A percentile compares a stretch with the other conserved stretches of the same genome.
These are phyloP conservation scores for Hippocampus zosterae DNA, from an alignment of 2,113 vertebrate genomes.

Conservation along the genomic window DNA sequence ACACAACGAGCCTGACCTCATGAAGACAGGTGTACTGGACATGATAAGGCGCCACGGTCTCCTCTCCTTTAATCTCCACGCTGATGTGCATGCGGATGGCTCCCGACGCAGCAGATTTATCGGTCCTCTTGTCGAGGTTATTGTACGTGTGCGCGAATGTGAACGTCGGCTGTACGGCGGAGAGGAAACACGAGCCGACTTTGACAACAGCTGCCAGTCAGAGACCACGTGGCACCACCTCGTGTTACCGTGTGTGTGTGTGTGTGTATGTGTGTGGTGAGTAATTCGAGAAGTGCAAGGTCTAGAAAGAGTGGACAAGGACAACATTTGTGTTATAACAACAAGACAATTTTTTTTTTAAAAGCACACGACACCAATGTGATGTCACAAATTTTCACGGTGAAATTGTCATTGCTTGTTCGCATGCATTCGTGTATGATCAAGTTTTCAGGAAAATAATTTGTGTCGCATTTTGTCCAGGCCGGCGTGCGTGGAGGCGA, in stretches of 20 bases:
- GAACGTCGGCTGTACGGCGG: constrained; percentile 40
- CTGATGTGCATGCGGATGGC: constrained; percentile 97
- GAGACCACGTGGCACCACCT: constrained; percentile 9
- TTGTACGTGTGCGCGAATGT: background rate
- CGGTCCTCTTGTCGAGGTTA: constrained; percentile 96
- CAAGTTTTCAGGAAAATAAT: background rate
- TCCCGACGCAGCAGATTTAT: constrained; percentile 93
- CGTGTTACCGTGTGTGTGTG: constrained; percentile 1
- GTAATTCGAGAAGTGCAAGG: background rate
- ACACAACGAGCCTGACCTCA: constrained; percentile 75
- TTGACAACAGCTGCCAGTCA: constrained; percentile 48
- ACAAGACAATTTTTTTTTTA: too few relatives aligned
- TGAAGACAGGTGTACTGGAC: constrained; percentile 98
- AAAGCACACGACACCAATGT: too few relatives aligned
- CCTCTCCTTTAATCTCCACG: constrained; percentile 97
- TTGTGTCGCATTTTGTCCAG: constrained; percentile 54
- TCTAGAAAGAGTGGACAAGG: background rate
- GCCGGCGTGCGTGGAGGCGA: constrained; percentile 83
- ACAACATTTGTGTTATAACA: too few relatives aligned
- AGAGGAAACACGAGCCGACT: constrained; percentile 51
- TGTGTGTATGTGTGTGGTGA: background rate
- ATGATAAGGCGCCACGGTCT: constrained; percentile 94
- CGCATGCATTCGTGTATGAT: background rate
- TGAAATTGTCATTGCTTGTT: too few relatives aligned
- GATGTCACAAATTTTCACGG: background rate